phyloP scores from a whole-genome alignment of 2,113 vertebrate genomes.

The Sinocyclocheilus rhinocerous region DNA sequence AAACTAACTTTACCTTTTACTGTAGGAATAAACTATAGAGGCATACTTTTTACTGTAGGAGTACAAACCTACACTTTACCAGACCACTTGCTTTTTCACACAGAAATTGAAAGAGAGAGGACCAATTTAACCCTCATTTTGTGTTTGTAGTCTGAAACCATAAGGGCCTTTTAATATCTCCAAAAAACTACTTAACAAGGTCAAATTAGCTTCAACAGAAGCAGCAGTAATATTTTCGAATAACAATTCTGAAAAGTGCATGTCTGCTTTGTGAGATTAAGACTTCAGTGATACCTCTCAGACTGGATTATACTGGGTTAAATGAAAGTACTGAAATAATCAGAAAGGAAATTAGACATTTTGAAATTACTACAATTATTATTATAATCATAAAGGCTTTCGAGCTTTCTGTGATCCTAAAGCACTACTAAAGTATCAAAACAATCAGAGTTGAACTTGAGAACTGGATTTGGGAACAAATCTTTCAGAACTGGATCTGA shows the following conservation, averaged over 20 bases:
- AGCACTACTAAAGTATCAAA: not conserved
- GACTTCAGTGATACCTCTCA: not conserved
- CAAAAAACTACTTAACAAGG: not conserved
- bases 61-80: not conserved
- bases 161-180: not conserved
- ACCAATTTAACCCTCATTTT: not conserved
- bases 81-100: not conserved
- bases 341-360: not conserved
- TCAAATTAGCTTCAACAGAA: not conserved
- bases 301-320: not conserved
- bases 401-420: not conserved
- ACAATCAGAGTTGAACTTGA: not conserved
- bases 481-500: not conserved
- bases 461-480: not conserved
- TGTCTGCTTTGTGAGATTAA: not conserved
- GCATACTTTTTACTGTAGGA: no score
- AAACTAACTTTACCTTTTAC: no score
- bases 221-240: not conserved
- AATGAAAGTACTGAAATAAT: not conserved
- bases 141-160: not conserved
- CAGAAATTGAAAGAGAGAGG: not conserved
- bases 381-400: not conserved
- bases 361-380: not conserved
- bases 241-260: not conserved
- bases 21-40: no score